phyloP scores from a whole-genome alignment of 2,797 vertebrate genomes.

The Lerista edwardsae region DNA sequence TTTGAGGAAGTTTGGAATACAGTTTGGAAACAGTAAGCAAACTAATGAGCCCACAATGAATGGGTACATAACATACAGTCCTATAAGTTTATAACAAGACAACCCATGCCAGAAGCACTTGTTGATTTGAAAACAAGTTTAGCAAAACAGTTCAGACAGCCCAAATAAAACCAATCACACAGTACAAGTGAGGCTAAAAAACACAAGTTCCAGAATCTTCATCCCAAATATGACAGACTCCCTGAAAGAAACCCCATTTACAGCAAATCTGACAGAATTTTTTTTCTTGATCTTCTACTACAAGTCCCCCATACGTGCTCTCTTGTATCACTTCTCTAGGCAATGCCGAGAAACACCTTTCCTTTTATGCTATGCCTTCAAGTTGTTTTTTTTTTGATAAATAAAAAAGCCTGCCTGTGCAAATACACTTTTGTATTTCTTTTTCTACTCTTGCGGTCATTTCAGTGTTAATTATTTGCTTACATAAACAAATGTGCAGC shows the following conservation, averaged over 20 bases:
- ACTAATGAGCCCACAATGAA: background rate
- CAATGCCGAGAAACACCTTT: too few species aligned
- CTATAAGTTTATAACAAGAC: background rate
- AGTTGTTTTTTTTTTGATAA: background rate
- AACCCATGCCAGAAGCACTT: background rate
- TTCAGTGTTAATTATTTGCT: background rate
- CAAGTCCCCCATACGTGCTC: background rate
- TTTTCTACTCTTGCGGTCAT: background rate
- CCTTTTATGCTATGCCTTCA: background rate
- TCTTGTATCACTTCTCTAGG: background rate
- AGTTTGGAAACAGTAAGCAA: too few species aligned
- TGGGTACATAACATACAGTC: background rate
- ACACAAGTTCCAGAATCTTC: background rate
- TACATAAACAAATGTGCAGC: background rate
- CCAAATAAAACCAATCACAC: background rate
- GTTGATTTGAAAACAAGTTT: background rate
- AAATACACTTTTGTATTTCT: background rate
- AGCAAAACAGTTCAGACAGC: background rate
- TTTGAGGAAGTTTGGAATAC: too few species aligned
- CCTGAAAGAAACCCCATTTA: background rate
- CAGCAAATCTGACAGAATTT: background rate
- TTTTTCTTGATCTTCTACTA: background rate
- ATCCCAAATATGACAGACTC: background rate
- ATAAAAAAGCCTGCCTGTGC: background rate
- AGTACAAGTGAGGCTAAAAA: background rate